A percentile compares a stretch with the other conserved stretches of the same genome.
phyloP scores from a whole-genome alignment of 1,140 invertebrate species.

The Aphaenogaster rudis region DNA sequence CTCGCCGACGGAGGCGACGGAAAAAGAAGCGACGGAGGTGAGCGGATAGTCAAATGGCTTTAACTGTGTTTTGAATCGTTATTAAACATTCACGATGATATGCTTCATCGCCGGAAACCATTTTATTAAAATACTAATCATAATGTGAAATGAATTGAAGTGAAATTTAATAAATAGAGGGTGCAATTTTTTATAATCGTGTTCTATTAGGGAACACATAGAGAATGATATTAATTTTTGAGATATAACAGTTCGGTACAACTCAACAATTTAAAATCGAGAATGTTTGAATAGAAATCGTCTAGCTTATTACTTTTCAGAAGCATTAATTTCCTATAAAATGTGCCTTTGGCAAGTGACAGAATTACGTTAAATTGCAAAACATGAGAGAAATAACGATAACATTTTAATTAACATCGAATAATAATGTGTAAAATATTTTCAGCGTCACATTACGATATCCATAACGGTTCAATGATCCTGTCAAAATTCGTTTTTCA shows the following conservation, averaged over 20 bases:
- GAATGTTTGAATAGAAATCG: slow-evolving; percentile 25
- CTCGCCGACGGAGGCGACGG: slow-evolving; percentile 85
- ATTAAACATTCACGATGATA: background rate
- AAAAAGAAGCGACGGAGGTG: slow-evolving; percentile 87
- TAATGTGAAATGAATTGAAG: background rate
- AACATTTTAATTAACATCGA: slow-evolving; percentile 76
- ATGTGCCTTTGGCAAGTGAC: background rate
- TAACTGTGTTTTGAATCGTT: background rate
- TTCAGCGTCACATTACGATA: slow-evolving; percentile 72
- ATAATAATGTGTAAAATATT: slow-evolving; percentile 65
- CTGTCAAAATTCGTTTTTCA: slow-evolving; percentile 73
- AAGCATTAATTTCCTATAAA: slow-evolving; percentile 35
- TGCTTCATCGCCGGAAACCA: background rate
- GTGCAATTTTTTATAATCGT: background rate
- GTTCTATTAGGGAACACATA: background rate
- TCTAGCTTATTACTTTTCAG: slow-evolving; percentile 29
- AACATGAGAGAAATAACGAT: slow-evolving; percentile 67
- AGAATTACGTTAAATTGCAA: slow-evolving; percentile 71
- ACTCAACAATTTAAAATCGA: slow-evolving; percentile 41
- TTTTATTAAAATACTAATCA: background rate
- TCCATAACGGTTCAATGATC: slow-evolving; percentile 62
- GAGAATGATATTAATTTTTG: background rate
- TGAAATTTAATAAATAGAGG: slow-evolving; percentile 6
- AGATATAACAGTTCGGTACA: background rate
- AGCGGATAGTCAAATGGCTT: slow-evolving; percentile 59